A percentile compares a stretch with the other conserved stretches of the same genome.
These are phyloP conservation scores for Conopomorpha cramerella DNA, from an alignment of 1,140 invertebrate genomes.

Conservation along the genomic window DNA sequence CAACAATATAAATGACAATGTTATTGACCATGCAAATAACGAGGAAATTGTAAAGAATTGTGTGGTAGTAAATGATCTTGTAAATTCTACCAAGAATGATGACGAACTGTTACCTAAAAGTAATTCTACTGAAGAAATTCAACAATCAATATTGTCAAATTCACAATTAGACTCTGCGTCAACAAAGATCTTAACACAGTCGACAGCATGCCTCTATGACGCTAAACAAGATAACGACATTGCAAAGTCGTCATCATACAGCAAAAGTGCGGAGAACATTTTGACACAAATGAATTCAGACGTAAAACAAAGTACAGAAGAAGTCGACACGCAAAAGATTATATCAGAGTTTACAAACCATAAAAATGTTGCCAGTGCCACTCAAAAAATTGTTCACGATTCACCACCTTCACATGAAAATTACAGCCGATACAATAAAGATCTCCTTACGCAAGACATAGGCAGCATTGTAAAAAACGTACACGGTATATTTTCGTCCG, in stretches of 20 bases:
- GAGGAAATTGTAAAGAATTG: too few species aligned
- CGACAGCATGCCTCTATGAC: slow-evolving; percentile 31
- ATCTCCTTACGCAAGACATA: slow-evolving; percentile 37
- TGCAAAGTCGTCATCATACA: slow-evolving; percentile 21
- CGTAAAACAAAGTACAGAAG: slow-evolving; percentile 20
- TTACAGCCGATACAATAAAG: slow-evolving; percentile 33
- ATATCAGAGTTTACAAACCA: slow-evolving; percentile 31
- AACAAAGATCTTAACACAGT: slow-evolving; percentile 17
- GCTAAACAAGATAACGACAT: too few species aligned
- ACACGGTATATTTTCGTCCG: slow-evolving; percentile 44
- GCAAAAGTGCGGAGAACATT: slow-evolving; percentile 40
- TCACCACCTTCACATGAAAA: slow-evolving; percentile 11
- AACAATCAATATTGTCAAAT: too few species aligned
- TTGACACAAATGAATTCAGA: too few species aligned
- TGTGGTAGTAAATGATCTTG: too few species aligned
- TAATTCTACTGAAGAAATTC: too few species aligned
- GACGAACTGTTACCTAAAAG: too few species aligned
- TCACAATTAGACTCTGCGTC: too few species aligned
- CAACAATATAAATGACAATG: too few species aligned
- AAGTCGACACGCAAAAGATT: slow-evolving; percentile 34
- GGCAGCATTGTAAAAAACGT: slow-evolving; percentile 49
- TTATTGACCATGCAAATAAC: too few species aligned
- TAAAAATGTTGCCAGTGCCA: slow-evolving; percentile 30
- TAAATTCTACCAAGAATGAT: too few species aligned
- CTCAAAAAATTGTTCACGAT: slow-evolving; percentile 27